These are phyloP conservation scores for Phocoena phocoena DNA, from an alignment of 2,113 vertebrate species.

Conservation along the genomic window DNA sequence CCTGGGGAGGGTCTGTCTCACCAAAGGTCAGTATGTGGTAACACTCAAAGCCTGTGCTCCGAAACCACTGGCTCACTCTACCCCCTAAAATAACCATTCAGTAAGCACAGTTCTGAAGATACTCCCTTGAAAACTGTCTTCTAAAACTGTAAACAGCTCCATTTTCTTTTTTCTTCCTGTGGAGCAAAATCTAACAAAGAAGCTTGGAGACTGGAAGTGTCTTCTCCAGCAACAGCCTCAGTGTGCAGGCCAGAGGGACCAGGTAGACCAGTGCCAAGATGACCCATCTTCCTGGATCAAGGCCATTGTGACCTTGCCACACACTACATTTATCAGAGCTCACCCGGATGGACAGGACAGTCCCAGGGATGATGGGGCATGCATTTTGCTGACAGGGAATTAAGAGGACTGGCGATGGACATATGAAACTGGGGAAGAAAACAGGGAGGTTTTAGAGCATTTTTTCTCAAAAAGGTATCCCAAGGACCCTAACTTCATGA, in stretches of 20 bases:
- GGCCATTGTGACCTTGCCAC: fast-evolving
- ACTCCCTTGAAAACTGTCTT: neutral
- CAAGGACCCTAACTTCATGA: neutral
- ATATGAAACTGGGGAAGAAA: neutral
- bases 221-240: fast-evolving
- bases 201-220: fast-evolving
- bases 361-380: fast-evolving
- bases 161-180: neutral
- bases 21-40: no score
- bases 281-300: neutral
- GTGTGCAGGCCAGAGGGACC: no score
- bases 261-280: fast-evolving
- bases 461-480: neutral
- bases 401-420: fast-evolving
- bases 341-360: fast-evolving
- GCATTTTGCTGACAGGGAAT: fast-evolving
- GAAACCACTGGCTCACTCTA: neutral
- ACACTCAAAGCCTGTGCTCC: neutral
- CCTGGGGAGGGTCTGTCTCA: neutral
- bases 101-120: neutral
- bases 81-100: neutral
- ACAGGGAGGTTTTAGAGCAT: fast-evolving
- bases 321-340: neutral
- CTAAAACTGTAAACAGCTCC: neutral
- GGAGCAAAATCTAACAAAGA: no score